These are phyloP conservation scores for Phaethornis superciliosus DNA, from an alignment of 2,113 vertebrate species.

Conservation along the genomic window DNA sequence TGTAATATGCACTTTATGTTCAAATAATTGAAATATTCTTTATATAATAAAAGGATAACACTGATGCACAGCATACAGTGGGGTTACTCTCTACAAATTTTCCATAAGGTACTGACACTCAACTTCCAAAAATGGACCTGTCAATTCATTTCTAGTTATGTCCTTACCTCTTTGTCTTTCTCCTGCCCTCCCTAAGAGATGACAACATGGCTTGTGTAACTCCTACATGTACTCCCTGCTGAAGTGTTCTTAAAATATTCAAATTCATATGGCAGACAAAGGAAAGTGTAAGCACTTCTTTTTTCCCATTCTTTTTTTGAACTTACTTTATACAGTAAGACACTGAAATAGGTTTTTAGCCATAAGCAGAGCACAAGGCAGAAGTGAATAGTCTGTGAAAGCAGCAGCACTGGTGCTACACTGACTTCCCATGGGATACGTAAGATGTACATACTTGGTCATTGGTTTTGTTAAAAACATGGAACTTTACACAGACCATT, in stretches of 20 bases:
- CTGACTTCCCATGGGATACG: background rate
- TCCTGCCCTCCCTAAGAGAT: background rate
- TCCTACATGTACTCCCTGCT: background rate
- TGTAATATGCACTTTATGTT: background rate
- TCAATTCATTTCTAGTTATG: background rate
- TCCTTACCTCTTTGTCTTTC: background rate
- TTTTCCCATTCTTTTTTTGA: background rate
- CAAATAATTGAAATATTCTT: background rate
- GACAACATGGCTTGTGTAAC: background rate
- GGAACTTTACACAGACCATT: background rate
- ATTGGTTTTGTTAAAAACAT: background rate
- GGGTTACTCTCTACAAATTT: background rate
- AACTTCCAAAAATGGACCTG: background rate
- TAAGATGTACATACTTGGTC: background rate
- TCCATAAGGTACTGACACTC: background rate
- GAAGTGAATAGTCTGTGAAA: background rate
- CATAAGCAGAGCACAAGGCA: background rate
- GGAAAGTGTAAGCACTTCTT: background rate
- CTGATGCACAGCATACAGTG: background rate
- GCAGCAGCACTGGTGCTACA: background rate
- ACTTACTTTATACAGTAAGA: background rate
- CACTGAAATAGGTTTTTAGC: background rate
- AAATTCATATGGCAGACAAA: background rate
- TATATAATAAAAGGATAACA: background rate
- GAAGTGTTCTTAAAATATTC: background rate